A percentile compares a stretch with the other conserved stretches of the same genome.
Evolutionary conservation across 2,113 vertebrate species (phyloP).

Genomic region (Grammomys surdaster): DNA sequence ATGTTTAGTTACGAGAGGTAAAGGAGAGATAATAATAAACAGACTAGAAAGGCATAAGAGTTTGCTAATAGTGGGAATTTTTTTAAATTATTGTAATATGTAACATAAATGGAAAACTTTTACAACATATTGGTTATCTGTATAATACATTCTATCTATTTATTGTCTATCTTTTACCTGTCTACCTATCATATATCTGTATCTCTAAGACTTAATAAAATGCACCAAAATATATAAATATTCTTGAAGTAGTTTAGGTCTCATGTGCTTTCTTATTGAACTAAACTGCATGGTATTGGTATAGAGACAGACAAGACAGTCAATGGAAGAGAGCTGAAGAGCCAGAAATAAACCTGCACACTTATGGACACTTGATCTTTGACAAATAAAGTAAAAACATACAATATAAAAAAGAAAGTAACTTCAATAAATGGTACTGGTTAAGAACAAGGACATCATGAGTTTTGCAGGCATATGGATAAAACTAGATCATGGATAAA

Average conservation of each 20-base stretch:
- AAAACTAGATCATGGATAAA: too few species aligned
- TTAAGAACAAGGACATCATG: too few species aligned
- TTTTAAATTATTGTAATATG: not conserved
- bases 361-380: too few species aligned
- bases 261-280: not conserved
- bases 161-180: not conserved
- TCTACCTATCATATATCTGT: not conserved
- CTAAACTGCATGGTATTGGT: too few species aligned
- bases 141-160: not conserved
- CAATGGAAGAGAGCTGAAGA: too few species aligned
- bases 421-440: too few species aligned
- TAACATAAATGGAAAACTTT: not conserved
- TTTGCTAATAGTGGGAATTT: not conserved
- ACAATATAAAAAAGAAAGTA: too few species aligned
- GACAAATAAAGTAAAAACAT: too few species aligned
- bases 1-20: not conserved
- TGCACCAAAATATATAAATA: not conserved
- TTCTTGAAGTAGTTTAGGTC: not conserved
- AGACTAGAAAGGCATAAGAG: not conserved
- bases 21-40: not conserved
- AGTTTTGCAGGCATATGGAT: too few species aligned
- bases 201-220: not conserved
- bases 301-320: too few species aligned
- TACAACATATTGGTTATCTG: not conserved
- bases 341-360: too few species aligned